Conservation (phyloP, 2,888 invertebrate genomes). For the Orgyia antiqua region DNA sequence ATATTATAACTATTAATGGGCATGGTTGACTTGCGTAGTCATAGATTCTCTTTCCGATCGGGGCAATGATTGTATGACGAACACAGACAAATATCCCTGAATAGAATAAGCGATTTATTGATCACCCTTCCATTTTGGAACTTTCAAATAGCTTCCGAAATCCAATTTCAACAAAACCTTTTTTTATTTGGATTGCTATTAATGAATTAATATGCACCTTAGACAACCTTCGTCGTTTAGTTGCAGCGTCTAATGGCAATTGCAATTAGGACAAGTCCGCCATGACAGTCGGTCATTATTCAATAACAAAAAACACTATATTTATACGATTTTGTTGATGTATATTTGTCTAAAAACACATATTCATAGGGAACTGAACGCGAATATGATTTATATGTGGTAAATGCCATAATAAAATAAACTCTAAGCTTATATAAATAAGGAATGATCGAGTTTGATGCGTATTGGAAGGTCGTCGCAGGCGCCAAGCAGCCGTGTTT, state of each 20-base stretch:
- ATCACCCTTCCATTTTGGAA: too few species aligned
- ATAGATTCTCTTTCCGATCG: too few species aligned
- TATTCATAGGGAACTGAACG: slow-evolving; percentile 50
- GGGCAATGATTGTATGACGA: too few species aligned
- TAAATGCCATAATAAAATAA: slow-evolving; percentile 12
- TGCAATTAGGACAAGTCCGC: slow-evolving; percentile 39
- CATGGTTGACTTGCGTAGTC: too few species aligned
- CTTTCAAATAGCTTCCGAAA: too few species aligned
- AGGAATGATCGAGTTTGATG: slow-evolving; percentile 12
- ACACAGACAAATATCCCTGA: too few species aligned
- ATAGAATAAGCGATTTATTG: too few species aligned
- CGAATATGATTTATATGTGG: slow-evolving; percentile 66
- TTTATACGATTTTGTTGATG: slow-evolving; percentile 58
- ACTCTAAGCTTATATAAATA: slow-evolving; percentile 26
- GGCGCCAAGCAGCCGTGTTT: slow-evolving; percentile 68
- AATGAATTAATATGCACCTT: slow-evolving; percentile 12
- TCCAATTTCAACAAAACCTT: too few species aligned
- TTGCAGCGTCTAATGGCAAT: slow-evolving; percentile 34
- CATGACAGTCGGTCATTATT: slow-evolving; percentile 45
- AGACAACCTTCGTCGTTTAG: slow-evolving; percentile 23
- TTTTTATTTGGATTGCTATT: too few species aligned
- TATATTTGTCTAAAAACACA: slow-evolving; percentile 67
- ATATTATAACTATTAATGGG: too few species aligned
- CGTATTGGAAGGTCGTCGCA: slow-evolving; percentile 33
- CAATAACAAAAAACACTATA: slow-evolving; percentile 38